A percentile compares a stretch with the other conserved stretches of the same genome.
phyloP scores from a whole-genome alignment of 2,797 vertebrate species.

The Dermochelys coriacea region DNA sequence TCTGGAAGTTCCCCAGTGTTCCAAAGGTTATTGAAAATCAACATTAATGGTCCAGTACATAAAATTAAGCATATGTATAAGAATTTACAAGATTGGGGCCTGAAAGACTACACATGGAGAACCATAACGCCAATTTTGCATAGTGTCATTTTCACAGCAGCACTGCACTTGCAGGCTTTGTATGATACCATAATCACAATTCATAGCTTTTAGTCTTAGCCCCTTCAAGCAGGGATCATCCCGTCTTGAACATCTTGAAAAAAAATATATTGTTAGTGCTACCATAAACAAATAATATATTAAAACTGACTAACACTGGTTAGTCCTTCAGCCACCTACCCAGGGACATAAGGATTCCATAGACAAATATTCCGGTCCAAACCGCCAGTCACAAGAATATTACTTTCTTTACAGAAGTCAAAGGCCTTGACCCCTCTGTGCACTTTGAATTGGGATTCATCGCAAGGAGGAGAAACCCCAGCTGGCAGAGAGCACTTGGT shows the following conservation, averaged over 20 bases:
- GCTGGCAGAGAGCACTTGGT: not conserved
- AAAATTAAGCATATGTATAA: not conserved
- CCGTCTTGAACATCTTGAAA: not conserved
- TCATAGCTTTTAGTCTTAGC: not conserved
- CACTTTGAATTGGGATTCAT: constrained; percentile 57
- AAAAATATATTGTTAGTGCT: not conserved
- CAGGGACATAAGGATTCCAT: constrained; percentile 61
- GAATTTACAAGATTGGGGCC: not conserved
- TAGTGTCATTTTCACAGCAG: not conserved
- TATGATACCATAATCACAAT: no score
- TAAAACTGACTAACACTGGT: not conserved
- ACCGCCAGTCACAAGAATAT: constrained; percentile 57
- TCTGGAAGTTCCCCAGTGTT: no score
- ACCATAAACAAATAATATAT: not conserved
- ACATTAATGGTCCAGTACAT: not conserved
- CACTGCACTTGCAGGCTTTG: not conserved
- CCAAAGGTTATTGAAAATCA: no score
- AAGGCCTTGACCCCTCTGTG: constrained; percentile 62
- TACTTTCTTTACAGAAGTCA: constrained; percentile 50
- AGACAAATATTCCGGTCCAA: constrained; percentile 53
- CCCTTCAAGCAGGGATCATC: no score
- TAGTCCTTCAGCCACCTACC: constrained; percentile 11
- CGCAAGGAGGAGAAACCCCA: not conserved
- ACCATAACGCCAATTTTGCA: not conserved
- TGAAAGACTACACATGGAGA: not conserved